Conservation (phyloP, 1,140 invertebrate species). For the Stenopsyche tienmushanensis region DNA sequence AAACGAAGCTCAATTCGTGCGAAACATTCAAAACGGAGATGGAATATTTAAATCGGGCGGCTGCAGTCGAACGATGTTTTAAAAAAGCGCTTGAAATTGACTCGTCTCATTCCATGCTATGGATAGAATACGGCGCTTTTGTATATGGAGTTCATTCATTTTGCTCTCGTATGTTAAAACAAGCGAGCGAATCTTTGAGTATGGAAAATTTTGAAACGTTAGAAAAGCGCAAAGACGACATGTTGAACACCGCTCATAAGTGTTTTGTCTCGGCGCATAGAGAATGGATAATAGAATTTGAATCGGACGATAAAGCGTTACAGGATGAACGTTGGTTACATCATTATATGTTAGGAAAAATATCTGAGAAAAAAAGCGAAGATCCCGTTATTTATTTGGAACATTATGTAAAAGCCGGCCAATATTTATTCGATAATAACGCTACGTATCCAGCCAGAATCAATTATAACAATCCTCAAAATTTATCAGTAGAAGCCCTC, state of each 20-base stretch:
- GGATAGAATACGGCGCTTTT: conserved; percentile 87
- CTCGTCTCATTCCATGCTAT: conserved; percentile 70
- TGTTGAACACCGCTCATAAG: conserved; percentile 71
- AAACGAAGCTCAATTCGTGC: conserved; percentile 78
- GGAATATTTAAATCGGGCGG: conserved; percentile 71
- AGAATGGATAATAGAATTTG: conserved; percentile 55
- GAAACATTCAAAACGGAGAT: conserved; percentile 65
- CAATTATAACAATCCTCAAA: conserved; percentile 78
- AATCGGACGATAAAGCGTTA: conserved; percentile 56
- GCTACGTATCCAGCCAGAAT: conserved; percentile 86
- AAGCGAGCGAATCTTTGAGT: conserved; percentile 72
- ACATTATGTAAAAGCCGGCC: conserved; percentile 75
- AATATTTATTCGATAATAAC: conserved; percentile 74
- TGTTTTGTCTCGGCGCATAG: conserved; percentile 75
- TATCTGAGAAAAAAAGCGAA: conserved; percentile 78
- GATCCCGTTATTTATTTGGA: conserved; percentile 72
- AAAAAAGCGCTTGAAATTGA: conserved; percentile 73
- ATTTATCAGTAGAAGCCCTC: conserved; percentile 84
- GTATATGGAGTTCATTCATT: conserved; percentile 86
- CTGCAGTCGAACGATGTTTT: conserved; percentile 74
- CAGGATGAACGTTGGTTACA: conserved; percentile 85
- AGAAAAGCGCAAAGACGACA: conserved; percentile 74
- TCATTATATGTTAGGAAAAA: conserved; percentile 92
- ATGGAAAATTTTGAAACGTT: conserved; percentile 76
- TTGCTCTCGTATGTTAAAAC: conserved; percentile 80